Conservation (phyloP, 2,113 vertebrate species). For the Glaucomys volans region DNA sequence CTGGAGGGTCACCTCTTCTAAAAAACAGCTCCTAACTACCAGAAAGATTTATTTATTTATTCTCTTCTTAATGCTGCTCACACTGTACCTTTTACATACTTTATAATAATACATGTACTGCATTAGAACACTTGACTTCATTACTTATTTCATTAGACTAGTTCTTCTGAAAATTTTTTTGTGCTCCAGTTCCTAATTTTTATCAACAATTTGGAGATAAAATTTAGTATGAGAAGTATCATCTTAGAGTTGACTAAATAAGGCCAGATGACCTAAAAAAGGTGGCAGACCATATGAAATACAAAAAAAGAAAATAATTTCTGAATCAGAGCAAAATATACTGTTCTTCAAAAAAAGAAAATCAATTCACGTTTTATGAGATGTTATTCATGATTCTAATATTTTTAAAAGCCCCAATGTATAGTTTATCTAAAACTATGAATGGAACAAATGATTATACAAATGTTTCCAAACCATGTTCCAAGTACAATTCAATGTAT, state of each 20-base stretch:
- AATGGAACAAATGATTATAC: neutral
- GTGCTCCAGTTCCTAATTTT: neutral
- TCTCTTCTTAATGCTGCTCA: neutral
- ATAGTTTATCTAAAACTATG: neutral
- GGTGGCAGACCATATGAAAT: neutral
- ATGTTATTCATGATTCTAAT: neutral
- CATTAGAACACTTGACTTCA: neutral
- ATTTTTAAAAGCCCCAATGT: neutral
- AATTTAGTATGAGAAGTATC: neutral
- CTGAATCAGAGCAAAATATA: constrained; percentile 5
- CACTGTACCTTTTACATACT: neutral
- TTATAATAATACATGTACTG: neutral
- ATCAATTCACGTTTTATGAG: neutral
- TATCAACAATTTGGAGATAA: constrained; percentile 20
- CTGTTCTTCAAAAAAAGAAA: constrained; percentile 53
- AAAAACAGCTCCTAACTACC: neutral
- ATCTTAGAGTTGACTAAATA: neutral
- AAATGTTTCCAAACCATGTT: neutral
- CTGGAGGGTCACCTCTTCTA: neutral
- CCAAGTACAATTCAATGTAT: neutral
- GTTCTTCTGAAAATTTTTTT: neutral
- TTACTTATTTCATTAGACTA: neutral
- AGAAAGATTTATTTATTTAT: neutral
- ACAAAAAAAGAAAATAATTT: neutral
- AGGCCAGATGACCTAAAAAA: neutral